phyloP scores from a whole-genome alignment of 2,797 vertebrate species.

The Acridotheres tristis region DNA sequence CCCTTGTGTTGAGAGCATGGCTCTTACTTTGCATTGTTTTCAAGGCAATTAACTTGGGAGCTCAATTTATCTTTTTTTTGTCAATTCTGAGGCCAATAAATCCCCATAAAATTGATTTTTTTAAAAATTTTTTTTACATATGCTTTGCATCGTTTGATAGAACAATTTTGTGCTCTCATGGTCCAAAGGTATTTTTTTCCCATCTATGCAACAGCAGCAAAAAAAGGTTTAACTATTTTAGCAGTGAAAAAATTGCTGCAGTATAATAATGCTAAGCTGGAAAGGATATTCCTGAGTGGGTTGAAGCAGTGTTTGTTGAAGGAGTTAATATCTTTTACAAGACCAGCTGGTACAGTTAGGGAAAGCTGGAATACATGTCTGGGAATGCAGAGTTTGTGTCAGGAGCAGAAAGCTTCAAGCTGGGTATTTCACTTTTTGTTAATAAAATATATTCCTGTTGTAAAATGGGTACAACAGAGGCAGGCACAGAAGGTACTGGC shows the following conservation, averaged over 20 bases:
- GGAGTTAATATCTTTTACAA: neutral
- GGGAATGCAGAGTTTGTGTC: neutral
- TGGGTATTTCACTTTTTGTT: neutral
- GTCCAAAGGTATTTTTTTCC: neutral
- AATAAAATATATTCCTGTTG: neutral
- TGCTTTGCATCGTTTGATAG: neutral
- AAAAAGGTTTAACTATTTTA: neutral
- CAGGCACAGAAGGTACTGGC: neutral
- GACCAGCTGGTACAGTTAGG: neutral
- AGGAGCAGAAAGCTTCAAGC: neutral
- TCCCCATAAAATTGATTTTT: neutral
- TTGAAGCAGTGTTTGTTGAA: neutral
- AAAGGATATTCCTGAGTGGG: neutral
- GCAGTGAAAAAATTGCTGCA: neutral
- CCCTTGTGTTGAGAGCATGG: neutral
- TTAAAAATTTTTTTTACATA: neutral
- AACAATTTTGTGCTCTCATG: neutral
- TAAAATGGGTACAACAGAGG: neutral
- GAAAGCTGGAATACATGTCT: neutral
- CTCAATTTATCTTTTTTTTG: slow-evolving; percentile 3
- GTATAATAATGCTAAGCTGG: neutral
- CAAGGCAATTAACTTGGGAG: slow-evolving; percentile 2
- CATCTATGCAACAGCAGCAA: neutral
- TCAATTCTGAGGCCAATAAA: slow-evolving; percentile 20
- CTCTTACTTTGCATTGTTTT: slow-evolving; percentile 22